Percentiles rank a stretch among this genome's conserved stretches.
These are phyloP conservation scores for Euwallacea fornicatus DNA, from an alignment of 1,140 invertebrate species.

Conservation along the genomic window DNA sequence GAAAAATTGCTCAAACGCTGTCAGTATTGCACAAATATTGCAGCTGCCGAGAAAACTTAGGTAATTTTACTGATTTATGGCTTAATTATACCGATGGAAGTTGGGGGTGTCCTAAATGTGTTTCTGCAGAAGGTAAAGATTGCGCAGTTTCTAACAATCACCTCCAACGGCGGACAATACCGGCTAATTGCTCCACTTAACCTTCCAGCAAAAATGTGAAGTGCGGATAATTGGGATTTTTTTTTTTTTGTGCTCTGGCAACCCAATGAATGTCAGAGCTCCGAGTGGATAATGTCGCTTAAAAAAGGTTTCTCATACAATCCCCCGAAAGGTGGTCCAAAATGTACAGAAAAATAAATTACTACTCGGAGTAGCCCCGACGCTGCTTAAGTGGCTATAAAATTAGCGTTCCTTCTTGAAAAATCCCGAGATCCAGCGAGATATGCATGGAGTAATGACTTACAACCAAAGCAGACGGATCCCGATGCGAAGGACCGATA, in stretches of 20 bases:
- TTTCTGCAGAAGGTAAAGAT: no score
- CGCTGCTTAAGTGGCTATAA: no score
- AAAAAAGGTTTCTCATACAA: no score
- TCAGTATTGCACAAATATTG: neutral
- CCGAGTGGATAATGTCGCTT: no score
- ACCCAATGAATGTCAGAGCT: neutral
- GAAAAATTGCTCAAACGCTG: neutral
- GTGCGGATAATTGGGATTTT: neutral
- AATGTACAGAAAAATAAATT: no score
- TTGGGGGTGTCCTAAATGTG: no score
- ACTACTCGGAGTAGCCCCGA: no score
- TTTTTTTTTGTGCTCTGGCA: neutral
- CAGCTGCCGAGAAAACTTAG: neutral
- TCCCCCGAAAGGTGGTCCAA: no score
- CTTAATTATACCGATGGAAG: neutral
- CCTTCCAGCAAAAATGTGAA: neutral
- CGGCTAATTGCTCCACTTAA: neutral
- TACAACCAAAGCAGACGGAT: neutral
- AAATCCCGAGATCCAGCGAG: no score
- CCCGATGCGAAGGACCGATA: neutral
- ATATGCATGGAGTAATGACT: no score
- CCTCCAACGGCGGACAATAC: neutral
- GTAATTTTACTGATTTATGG: neutral
- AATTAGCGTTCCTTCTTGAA: no score
- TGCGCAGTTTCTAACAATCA: no score